Percentiles rank a stretch among this genome's conserved stretches.
Evolutionary conservation across 2,888 invertebrate genomes (phyloP).

Genomic region (Merodon equestris): DNA sequence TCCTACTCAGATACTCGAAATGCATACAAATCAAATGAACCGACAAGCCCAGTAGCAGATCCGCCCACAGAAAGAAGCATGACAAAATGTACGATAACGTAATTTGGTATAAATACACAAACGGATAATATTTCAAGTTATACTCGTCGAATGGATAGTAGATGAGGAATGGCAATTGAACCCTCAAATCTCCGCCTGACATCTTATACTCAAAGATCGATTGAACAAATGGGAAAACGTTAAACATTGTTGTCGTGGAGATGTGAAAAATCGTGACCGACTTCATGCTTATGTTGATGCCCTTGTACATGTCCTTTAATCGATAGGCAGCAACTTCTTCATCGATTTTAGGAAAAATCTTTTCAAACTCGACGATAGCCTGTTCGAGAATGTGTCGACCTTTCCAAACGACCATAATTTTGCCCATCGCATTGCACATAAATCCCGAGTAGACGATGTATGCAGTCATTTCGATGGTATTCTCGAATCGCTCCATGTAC

Average conservation of each 20-base stretch:
- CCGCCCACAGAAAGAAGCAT: constrained; percentile 63
- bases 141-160: constrained; percentile 55
- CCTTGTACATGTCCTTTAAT: constrained; percentile 53
- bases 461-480: constrained; percentile 35
- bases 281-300: constrained; percentile 44
- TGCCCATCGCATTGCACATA: constrained; percentile 33
- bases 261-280: constrained; percentile 58
- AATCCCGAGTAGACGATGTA: constrained; percentile 41
- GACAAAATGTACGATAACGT: constrained; percentile 46
- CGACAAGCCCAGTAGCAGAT: constrained; percentile 62
- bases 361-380: constrained; percentile 44
- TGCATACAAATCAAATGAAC: constrained; percentile 70
- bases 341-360: constrained; percentile 57
- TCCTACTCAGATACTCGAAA: constrained; percentile 62
- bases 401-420: constrained; percentile 33
- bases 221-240: constrained; percentile 61
- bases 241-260: constrained; percentile 65
- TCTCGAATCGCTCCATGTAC: constrained; percentile 12
- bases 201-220: constrained; percentile 57
- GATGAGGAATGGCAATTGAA: constrained; percentile 65
- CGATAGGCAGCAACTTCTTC: constrained; percentile 33
- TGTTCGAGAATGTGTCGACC: constrained; percentile 42
- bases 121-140: constrained; percentile 6
- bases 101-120: constrained; percentile 58
- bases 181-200: constrained; percentile 29